Conservation (phyloP, 1,140 invertebrate genomes). For the Penaeus indicus region DNA sequence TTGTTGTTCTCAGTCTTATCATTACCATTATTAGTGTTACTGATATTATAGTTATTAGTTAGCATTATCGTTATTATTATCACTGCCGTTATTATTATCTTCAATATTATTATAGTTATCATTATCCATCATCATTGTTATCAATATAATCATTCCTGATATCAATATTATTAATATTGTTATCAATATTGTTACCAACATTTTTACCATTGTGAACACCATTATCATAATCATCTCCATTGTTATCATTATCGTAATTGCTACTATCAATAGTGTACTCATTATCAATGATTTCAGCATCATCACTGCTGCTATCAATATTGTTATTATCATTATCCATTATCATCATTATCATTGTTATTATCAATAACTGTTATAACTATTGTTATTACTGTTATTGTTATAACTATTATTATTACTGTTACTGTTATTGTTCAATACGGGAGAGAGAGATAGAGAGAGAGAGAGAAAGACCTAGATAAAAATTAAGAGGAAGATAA, state of each 20-base stretch:
- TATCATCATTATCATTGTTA: background rate
- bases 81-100: background rate
- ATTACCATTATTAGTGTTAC: too few species aligned
- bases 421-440: too few species aligned
- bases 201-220: too few species aligned
- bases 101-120: background rate
- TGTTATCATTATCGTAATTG: background rate
- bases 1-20: too few species aligned
- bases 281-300: background rate
- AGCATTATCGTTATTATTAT: too few species aligned
- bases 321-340: background rate
- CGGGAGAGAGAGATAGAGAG: too few species aligned
- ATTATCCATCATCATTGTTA: background rate
- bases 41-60: too few species aligned
- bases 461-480: too few species aligned
- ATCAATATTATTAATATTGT: too few species aligned
- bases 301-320: background rate
- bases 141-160: background rate
- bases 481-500: too few species aligned
- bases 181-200: too few species aligned
- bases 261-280: background rate
- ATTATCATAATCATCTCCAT: background rate
- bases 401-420: background rate
- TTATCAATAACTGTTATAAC: background rate
- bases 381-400: too few species aligned